These are phyloP conservation scores for Alentia gelatinosa DNA, from an alignment of 2,888 invertebrate species.

Conservation along the genomic window DNA sequence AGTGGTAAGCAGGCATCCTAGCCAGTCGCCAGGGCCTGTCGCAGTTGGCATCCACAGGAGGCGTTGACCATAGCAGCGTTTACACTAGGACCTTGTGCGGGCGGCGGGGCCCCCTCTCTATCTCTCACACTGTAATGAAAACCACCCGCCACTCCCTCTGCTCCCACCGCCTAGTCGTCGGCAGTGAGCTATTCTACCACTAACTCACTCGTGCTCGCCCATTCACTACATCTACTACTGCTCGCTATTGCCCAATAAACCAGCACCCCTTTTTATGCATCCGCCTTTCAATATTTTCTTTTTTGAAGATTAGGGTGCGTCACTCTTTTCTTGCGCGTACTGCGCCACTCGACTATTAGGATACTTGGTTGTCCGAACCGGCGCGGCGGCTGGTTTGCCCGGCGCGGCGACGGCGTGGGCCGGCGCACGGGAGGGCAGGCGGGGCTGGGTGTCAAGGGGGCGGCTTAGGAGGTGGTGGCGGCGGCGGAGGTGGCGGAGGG, in stretches of 20 bases:
- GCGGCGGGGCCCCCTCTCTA: no score
- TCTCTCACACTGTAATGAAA: no score
- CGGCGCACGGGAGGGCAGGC: background rate
- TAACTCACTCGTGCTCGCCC: no score
- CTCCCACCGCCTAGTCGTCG: no score
- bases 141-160: no score
- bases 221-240: background rate
- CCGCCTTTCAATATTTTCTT: no score
- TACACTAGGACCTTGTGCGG: background rate
- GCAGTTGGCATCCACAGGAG: background rate
- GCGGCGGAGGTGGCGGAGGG: background rate
- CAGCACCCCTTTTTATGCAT: no score
- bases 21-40: conserved; percentile 13
- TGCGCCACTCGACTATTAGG: no score
- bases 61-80: background rate
- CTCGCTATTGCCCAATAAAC: background rate
- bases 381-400: background rate
- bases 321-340: no score
- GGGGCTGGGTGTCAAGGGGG: background rate
- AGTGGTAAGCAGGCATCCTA: background rate
- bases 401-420: background rate
- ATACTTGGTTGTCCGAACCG: no score
- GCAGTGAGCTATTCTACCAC: no score
- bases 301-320: no score
- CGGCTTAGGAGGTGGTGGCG: background rate